Conservation (phyloP, 2,797 vertebrate species). For the Emydoidea blandingii region DNA sequence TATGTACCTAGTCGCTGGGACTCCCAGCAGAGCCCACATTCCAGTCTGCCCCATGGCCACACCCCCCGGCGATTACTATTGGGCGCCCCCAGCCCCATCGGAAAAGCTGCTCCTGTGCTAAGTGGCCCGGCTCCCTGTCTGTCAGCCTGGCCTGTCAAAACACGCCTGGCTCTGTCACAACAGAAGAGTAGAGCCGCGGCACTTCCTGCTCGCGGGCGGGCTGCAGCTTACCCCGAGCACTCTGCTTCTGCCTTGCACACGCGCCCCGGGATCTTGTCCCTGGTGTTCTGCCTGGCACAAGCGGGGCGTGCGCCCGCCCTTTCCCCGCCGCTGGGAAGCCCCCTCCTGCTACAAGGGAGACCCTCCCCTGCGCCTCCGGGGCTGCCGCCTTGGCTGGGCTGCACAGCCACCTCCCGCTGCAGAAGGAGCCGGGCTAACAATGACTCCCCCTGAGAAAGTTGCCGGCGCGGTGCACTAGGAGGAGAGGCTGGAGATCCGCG, state of each 20-base stretch:
- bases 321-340: neutral
- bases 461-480: conserved; percentile 44
- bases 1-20: neutral
- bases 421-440: neutral
- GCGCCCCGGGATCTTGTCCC: neutral
- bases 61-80: conserved; percentile 63
- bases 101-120: neutral
- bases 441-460: conserved; percentile 61
- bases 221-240: neutral
- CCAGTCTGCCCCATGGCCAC: conserved; percentile 62
- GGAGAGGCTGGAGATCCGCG: neutral
- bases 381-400: neutral
- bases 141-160: conserved; percentile 78
- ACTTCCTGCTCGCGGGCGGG: conserved; percentile 46
- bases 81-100: neutral
- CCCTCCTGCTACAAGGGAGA: neutral
- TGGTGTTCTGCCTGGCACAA: conserved; percentile 51
- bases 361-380: neutral
- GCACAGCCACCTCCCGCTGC: neutral
- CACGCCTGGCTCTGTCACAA: conserved; percentile 76
- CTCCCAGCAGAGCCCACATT: conserved; percentile 16
- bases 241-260: neutral
- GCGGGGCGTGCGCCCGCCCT: neutral
- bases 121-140: conserved; percentile 67
- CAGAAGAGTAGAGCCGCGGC: conserved; percentile 26